A percentile compares a stretch with the other conserved stretches of the same genome.
These are phyloP conservation scores for Synanthedon tipuliformis DNA, from an alignment of 2,888 invertebrate species.

Conservation along the genomic window DNA sequence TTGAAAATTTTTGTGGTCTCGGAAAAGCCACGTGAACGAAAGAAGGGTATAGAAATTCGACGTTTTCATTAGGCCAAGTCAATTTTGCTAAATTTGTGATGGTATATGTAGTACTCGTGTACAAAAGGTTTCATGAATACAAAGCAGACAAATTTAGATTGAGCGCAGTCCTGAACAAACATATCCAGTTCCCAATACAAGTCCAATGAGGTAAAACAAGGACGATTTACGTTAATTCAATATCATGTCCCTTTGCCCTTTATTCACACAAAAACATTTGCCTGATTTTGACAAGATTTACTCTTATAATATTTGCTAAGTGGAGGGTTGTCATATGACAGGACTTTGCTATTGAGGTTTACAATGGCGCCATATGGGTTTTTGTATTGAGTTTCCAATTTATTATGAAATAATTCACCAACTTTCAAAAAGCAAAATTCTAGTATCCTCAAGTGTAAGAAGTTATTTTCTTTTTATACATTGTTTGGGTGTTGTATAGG, in stretches of 20 bases:
- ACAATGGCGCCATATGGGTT: too few relatives aligned
- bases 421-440: too few relatives aligned
- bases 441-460: too few relatives aligned
- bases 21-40: too few relatives aligned
- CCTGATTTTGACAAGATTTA: neutral
- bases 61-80: neutral
- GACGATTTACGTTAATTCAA: neutral
- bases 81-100: neutral
- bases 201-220: slow-evolving; percentile 1
- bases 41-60: neutral
- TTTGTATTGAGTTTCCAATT: too few relatives aligned
- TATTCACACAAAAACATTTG: neutral
- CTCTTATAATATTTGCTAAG: too few relatives aligned
- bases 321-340: too few relatives aligned
- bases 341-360: too few relatives aligned
- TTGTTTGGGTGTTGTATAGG: too few relatives aligned
- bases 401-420: too few relatives aligned
- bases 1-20: too few relatives aligned
- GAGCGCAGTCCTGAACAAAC: slow-evolving; percentile 16
- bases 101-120: neutral
- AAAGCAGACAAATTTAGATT: slow-evolving; percentile 2
- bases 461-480: too few relatives aligned
- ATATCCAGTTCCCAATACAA: slow-evolving; percentile 13
- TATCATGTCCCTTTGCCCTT: neutral
- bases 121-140: slow-evolving; percentile 4